These are phyloP conservation scores for Nemoura dubitans DNA, from an alignment of 2,888 invertebrate genomes.

Conservation along the genomic window DNA sequence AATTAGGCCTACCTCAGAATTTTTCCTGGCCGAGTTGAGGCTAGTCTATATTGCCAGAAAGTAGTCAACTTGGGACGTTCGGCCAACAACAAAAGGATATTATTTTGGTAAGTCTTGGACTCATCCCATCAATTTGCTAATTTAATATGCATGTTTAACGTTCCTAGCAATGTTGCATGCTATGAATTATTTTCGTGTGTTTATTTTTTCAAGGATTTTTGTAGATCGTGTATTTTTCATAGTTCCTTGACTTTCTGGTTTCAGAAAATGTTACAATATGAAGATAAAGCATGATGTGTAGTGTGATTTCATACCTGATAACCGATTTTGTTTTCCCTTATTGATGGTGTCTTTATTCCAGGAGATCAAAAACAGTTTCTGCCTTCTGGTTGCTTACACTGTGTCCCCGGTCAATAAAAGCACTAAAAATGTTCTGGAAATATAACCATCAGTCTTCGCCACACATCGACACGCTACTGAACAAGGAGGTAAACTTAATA, in stretches of 20 bases:
- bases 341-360: not conserved
- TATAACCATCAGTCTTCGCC: slow-evolving; percentile 77
- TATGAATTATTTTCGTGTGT: not conserved
- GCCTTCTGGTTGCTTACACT: not conserved
- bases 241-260: not conserved
- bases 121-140: not conserved
- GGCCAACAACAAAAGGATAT: slow-evolving; percentile 7
- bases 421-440: slow-evolving; percentile 78
- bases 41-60: not conserved
- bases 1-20: not conserved
- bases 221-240: not conserved
- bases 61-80: not conserved
- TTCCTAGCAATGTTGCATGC: not conserved
- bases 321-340: not conserved
- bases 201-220: not conserved
- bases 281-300: not conserved
- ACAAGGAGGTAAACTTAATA: slow-evolving; percentile 74
- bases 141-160: not conserved
- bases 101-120: not conserved
- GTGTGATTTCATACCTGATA: not conserved
- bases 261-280: not conserved
- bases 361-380: not conserved
- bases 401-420: not conserved
- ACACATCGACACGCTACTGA: slow-evolving; percentile 79
- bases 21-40: not conserved